Evolutionary conservation across 2,888 invertebrate genomes (phyloP), one percentile per base, ranked within the genome.

Genomic region (Acrocyrtus sp.): DNA sequence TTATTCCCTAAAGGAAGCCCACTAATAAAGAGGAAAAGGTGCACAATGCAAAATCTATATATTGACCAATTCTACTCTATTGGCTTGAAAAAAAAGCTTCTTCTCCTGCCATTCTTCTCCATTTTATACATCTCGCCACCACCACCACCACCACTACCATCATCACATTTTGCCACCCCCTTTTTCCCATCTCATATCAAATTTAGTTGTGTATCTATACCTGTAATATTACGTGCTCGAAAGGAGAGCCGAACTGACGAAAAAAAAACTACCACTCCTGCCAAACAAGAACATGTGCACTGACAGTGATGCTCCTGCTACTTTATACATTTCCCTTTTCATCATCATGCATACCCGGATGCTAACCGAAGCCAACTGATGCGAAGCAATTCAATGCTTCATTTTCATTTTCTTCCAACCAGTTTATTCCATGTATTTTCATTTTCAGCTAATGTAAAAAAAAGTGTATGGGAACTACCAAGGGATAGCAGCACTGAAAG

Each of bases 11-110:
- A 12, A 5, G 34, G 34, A 34, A 34, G 34, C n/a, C n/a, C n/a
- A 66, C 26, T 17, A 65, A 24, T 26, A 41, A 66, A 19, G 57
- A 53, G 39, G 63, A 26, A 34, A 58, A 63, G 70, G 62, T 34
- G 34, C 34, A 34, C 12, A n/a, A n/a, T 63, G 57, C 62, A 72
- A 72, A 70, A 72, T 72, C 72, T 63, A 72, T 72, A 72, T 72
- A 72, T 72, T 65, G 72, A 65, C 72, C 72, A 57, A 65, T 72
- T 62, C 43, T 63, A 43, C 50, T 56, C 58, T 34, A 34, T 34
- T 34, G 34, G 12, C 34, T 34, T 12, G 34, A 34, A 34, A 12
- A 34, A 34, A 34, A 17, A 19, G 19, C 45, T 4, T 4, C 45
- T 45, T 10, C 45, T 45, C 45, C n/a, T n/a, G n/a, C n/a, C n/a